Evolutionary conservation across 2,888 invertebrate species (phyloP).

Genomic region (Stegana nigrithorax): DNA sequence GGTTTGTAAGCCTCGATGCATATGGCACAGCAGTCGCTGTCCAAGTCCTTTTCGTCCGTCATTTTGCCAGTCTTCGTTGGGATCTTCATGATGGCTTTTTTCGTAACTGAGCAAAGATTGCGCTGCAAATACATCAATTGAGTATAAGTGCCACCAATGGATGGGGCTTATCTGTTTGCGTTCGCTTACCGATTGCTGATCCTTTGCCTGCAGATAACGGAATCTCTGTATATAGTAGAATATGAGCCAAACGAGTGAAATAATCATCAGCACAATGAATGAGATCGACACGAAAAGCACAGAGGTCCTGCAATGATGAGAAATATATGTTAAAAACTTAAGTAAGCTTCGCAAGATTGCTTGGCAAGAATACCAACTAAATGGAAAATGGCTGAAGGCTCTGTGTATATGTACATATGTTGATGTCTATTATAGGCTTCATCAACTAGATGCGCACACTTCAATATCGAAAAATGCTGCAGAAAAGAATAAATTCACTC

Average conservation of each 20-base stretch:
- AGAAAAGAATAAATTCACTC: too few relatives aligned
- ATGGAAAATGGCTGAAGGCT: too few relatives aligned
- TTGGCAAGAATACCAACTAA: too few relatives aligned
- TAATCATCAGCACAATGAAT: slow-evolving; percentile 94
- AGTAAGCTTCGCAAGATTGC: too few relatives aligned
- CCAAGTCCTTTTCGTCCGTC: slow-evolving; percentile 89
- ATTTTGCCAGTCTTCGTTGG: slow-evolving; percentile 88
- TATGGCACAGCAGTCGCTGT: slow-evolving; percentile 93
- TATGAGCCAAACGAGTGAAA: slow-evolving; percentile 93
- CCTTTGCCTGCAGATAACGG: slow-evolving; percentile 94
- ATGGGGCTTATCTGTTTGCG: too few relatives aligned
- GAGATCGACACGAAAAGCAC: slow-evolving; percentile 95
- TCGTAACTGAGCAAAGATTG: slow-evolving; percentile 90
- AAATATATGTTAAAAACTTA: slow-evolving; percentile 9
- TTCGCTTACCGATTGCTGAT: slow-evolving; percentile 87
- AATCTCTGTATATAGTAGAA: slow-evolving; percentile 97
- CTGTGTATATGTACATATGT: too few relatives aligned
- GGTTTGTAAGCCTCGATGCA: slow-evolving; percentile 94
- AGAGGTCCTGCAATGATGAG: slow-evolving; percentile 78
- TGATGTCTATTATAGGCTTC: too few relatives aligned
- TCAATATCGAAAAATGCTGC: too few relatives aligned
- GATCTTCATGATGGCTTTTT: slow-evolving; percentile 93
- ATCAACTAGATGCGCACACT: too few relatives aligned
- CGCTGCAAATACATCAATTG: slow-evolving; percentile 73
- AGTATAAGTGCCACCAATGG: not conserved